phyloP scores from a whole-genome alignment of 2,888 invertebrate species.

The Yponomeuta sedellus region DNA sequence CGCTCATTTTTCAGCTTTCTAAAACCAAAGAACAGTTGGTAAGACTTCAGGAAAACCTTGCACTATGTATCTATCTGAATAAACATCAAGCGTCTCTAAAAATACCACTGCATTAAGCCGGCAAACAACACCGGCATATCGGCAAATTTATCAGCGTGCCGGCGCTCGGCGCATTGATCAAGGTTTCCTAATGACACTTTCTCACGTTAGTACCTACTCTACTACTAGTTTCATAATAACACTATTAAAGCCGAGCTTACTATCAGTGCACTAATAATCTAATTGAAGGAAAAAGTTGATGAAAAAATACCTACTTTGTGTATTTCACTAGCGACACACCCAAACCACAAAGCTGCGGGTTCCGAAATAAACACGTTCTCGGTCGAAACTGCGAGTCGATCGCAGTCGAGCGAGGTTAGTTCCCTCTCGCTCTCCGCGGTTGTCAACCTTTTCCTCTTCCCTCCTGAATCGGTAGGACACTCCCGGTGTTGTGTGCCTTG shows the following conservation, averaged over 20 bases:
- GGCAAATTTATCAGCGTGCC: constrained; percentile 32
- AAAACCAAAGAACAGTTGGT: constrained; percentile 39
- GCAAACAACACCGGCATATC: constrained; percentile 41
- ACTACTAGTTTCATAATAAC: not conserved
- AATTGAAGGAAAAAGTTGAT: not conserved
- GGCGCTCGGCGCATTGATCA: constrained; percentile 17
- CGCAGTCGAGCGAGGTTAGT: constrained; percentile 46
- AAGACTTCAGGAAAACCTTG: constrained; percentile 20
- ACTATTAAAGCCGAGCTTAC: not conserved
- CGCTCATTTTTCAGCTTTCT: constrained; percentile 79
- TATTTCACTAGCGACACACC: constrained; percentile 53
- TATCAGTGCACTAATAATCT: not conserved
- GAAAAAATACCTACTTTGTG: constrained; percentile 53
- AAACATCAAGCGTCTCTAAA: constrained; percentile 43
- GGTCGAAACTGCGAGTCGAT: not conserved
- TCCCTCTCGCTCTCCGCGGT: constrained; percentile 52
- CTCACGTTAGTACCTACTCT: not conserved
- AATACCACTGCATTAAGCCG: constrained; percentile 42
- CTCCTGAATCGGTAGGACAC: not conserved
- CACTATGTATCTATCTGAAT: constrained; percentile 25
- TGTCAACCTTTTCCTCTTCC: constrained; percentile 37
- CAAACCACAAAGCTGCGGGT: constrained; percentile 47
- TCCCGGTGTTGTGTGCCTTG: no score
- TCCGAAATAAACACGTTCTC: constrained; percentile 55
- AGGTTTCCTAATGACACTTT: not conserved